Percentiles rank a stretch among this genome's conserved stretches.
Conservation (phyloP, 1,140 invertebrate species). For the Solen grandis region DNA sequence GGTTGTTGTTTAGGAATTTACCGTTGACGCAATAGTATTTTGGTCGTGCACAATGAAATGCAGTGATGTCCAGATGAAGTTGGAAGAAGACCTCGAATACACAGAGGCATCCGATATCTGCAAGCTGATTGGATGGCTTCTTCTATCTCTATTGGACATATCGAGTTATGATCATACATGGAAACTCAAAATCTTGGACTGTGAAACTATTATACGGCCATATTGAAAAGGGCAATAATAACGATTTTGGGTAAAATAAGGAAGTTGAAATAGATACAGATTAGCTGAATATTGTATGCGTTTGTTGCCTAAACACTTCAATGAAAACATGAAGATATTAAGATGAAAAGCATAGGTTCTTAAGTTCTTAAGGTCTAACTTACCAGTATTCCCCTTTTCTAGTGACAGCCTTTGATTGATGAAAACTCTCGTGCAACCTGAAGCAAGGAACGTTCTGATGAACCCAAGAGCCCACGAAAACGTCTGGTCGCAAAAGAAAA, state of each 20-base stretch:
- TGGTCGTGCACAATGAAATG: neutral
- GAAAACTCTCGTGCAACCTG: conserved; percentile 48
- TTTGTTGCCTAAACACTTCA: too few relatives aligned
- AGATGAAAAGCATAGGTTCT: neutral
- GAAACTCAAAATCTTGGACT: too few relatives aligned
- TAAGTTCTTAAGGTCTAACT: neutral
- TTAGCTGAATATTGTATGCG: too few relatives aligned
- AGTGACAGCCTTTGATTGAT: neutral
- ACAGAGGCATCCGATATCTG: too few relatives aligned
- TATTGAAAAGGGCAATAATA: neutral
- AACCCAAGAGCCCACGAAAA: conserved; percentile 53
- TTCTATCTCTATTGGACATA: too few relatives aligned
- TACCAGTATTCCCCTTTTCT: conserved; percentile 4
- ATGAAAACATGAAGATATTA: neutral
- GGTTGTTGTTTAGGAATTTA: neutral
- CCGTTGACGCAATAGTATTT: neutral
- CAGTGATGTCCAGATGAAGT: neutral
- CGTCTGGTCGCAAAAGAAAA: conserved; percentile 20
- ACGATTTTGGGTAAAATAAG: neutral
- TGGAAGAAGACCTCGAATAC: neutral
- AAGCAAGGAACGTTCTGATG: conserved; percentile 33
- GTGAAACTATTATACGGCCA: neutral
- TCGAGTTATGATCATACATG: too few relatives aligned
- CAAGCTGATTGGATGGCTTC: too few relatives aligned
- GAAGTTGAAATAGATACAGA: neutral